A percentile compares a stretch with the other conserved stretches of the same genome.
Conservation (phyloP, 2,113 vertebrate species). For the Azemiops feae region DNA sequence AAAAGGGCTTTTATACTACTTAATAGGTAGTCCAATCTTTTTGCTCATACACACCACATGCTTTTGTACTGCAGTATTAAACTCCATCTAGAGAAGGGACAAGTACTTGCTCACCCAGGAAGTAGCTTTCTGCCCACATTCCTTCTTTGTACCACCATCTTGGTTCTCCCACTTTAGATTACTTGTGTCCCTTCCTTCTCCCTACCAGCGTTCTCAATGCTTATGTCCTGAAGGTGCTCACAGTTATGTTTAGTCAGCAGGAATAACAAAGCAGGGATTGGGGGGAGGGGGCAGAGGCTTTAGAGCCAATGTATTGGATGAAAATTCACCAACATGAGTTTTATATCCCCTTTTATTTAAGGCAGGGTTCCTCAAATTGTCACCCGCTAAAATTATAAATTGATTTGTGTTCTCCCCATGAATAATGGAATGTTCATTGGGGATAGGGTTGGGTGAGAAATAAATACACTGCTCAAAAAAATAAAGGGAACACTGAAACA, state of each 20-base stretch:
- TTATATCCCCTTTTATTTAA: not conserved
- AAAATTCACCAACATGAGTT: not conserved
- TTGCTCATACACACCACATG: slow-evolving; percentile 6
- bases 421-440: not conserved
- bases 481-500: too few species aligned
- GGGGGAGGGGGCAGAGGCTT: not conserved
- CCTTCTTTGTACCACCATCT: not conserved
- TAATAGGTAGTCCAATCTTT: slow-evolving; percentile 5
- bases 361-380: not conserved
- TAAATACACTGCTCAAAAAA: too few species aligned
- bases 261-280: not conserved
- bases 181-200: not conserved
- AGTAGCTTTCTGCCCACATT: not conserved
- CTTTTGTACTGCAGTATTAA: slow-evolving; percentile 13
- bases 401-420: not conserved
- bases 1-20: slow-evolving; percentile 2
- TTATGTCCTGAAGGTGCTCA: not conserved
- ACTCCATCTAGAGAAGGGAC: slow-evolving; percentile 8
- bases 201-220: not conserved
- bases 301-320: not conserved
- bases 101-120: not conserved
- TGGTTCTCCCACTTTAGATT: not conserved
- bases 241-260: not conserved
- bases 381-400: not conserved
- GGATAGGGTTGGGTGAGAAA: not conserved